Base-by-base conservation (phyloP, 2,888 invertebrate genomes). In the Hylaea fasciaria region DNA sequence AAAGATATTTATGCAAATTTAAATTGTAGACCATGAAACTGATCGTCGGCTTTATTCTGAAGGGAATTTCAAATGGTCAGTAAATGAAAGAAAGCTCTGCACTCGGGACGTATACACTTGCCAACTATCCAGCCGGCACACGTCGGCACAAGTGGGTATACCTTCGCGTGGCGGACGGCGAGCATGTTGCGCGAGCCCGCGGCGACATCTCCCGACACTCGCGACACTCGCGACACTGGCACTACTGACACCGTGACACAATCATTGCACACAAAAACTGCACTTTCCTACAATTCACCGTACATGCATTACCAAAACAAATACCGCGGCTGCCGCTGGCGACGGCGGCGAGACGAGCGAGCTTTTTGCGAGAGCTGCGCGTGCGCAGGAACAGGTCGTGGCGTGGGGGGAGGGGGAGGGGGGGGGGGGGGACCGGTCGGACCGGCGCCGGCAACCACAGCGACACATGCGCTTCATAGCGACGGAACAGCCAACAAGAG, bases 131-230 rank as follows among this genome's bases (percentile, higher is more conserved):
- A 32, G 37, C 12, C 5, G 40, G 13, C 8, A 3, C 39, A 39
- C n/a, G 45, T 12, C 10, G 35, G 11, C 40, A 32, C 14, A 4
- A 16, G 46, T 17, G 45, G 47, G 46, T 46, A 17, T 83, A 87
- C 88, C 88, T 86, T 84, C 78, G 88, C 88, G 72, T 80, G 86
- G 82, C 88, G 87, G 59, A 81, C 79, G 73, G 83, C 86, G 81
- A 85, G 76, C 88, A 88, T 88, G 71, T 54, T 72, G 78, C 69
- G 65, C 64, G 70, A 68, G 75, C 70, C 62, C 64, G 69, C 68
- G 66, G 73, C 77, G 79, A 77, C 85, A 82, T 82, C 75, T 71
- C 83, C 78, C 67, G 67, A 60, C 51, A 61, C 29, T 46, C 22
- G 13, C 44, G 51, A 17, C 65, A 57, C 50, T 9, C 13, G 22